Base-by-base conservation (phyloP, 2,113 vertebrate genomes). In the Lanius ludovicianus region DNA sequence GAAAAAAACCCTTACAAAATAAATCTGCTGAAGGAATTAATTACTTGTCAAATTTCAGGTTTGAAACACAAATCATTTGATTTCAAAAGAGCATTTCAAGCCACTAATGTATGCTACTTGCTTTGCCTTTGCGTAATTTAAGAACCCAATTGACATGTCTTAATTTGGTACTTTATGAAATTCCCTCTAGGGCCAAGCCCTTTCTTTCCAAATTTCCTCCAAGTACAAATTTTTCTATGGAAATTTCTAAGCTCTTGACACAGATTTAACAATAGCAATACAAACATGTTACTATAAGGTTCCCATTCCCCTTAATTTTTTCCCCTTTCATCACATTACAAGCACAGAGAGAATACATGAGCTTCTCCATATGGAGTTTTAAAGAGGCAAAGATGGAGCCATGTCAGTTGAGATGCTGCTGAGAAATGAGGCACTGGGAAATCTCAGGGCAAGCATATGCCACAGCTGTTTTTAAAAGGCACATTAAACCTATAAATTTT, bases 101-200 rank as follows among this genome's bases (percentile, higher is more conserved):
- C 41, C 84, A 53, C 47, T 49, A 62, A 68, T 93, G 78, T 93
- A 27, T 60, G n/a, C 39, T 97, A 90, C 93, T 96, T 93, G 73
- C 84, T 86, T 89, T 95, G 73, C 63, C 50, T 95, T 93, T 94
- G 55, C 18, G 20, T 94, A 79, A 88, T 71, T 90, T 94, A 96
- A 96, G 93, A 90, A 84, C 44, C 57, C 84, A 93, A 81, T 56
- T 91, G 93, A 92, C 70, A 84, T 87, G 33, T 96, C 87, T 89
- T 94, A 79, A 89, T 94, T 90, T 93, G 82, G 31, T 95, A 68
- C 85, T 96, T 96, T 94, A 91, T 92, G 71, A 89, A 96, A 91
- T 64, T 91, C 76, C 56, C 74, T 93, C 63, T 24, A 77, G 62
- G 78, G 59, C 84, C 80, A 87, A 89, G 39, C 37, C 67, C 77